Evolutionary conservation across 2,888 invertebrate genomes (phyloP), one percentile per base, ranked within the genome.

Genomic region (Aplocera efformata): DNA sequence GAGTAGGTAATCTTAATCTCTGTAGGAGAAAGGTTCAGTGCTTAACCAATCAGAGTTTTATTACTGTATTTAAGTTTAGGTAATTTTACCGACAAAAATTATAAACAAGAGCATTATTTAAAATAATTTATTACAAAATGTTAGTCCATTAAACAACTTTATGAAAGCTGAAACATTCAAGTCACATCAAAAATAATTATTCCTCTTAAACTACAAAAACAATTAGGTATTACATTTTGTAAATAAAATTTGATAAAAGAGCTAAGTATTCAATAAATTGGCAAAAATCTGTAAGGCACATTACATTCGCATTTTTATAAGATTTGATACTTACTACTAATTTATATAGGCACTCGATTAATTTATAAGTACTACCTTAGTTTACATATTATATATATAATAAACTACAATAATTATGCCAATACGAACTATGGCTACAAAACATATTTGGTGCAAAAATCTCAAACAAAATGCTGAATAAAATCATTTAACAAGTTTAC

Each of bases 81-180:
- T n/a, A n/a, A n/a, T n/a, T n/a, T n/a, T n/a, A n/a, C n/a, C n/a
- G n/a, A n/a, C 10, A 21, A 1, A 22, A n/a, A 30, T 33, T 21
- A 25, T 30, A 41, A 26, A 5, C 9, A 30, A 22, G 10, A 8
- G 1, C n/a, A n/a, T 22, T 22, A 6, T 53, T 47, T n/a, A 46
- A 30, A 33, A 30, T 43, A 27, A 10, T 66, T 60, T 62, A 63
- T 64, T 70, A 64, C 26, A 65, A 68, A 69, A 55, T 53, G 63
- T 78, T 77, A 77, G 73, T 75, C 59, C 54, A 70, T 71, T 71
- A 69, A 36, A 67, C 70, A 77, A 78, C 77, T 78, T 72, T 79
- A 78, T 76, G 68, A 74, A 79, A 72, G 68, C 73, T 71, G 68
- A 63, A 65, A 67, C 58, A 66, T 64, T 55, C 51, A 62, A 62